Base-by-base conservation (phyloP, 2,888 invertebrate species). In the Mythimna lalbum region DNA sequence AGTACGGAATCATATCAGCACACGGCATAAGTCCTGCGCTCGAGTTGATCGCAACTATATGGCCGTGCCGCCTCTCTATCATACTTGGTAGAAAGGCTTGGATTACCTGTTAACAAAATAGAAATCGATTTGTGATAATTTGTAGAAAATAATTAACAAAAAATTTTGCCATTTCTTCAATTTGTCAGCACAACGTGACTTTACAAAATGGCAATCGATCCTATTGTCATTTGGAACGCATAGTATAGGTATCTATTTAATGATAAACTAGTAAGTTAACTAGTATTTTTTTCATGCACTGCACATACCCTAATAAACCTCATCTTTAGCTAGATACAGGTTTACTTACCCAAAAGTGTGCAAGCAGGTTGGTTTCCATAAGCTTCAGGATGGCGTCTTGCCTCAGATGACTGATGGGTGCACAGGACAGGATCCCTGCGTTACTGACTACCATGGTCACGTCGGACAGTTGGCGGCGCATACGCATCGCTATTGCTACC, bases 41-140 rank as follows among this genome's bases (percentile, higher is more conserved):
- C 0, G 95, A 95, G 86, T 96, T 96, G 71, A 96, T 94, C 0
- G 96, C 95, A 0, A 96, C 88, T 6, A 96, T 95, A 80, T 96
- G 96, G 0, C 96, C 96, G 57, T 90, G 91, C 14, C 94, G 88
- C 64, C 92, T 90, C 69, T 95, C 95, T n/a, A 96, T 92, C 96
- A 96, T 96, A 65, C 86, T 90, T 7, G 96, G 96, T 21, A 96
- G 85, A 72, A 96, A 96, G 0, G 95, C 94, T 89, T 95, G 94
- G 62, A 96, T 94, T 63, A 95, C 86, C 96, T 96, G 83, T 50
- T 75, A 61, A 61, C 10, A 43, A 52, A 52, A 23, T 19, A 53
- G 17, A 6, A 9, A 19, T 43, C 43, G 17, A 19, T 43, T 43
- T 43, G 33, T 33, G 17, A 43, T 43, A 4, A 4, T 4, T 14